Evolutionary conservation across 2,113 vertebrate species (phyloP), one percentile per base, ranked within the genome.

Genomic region (Pedetes capensis): DNA sequence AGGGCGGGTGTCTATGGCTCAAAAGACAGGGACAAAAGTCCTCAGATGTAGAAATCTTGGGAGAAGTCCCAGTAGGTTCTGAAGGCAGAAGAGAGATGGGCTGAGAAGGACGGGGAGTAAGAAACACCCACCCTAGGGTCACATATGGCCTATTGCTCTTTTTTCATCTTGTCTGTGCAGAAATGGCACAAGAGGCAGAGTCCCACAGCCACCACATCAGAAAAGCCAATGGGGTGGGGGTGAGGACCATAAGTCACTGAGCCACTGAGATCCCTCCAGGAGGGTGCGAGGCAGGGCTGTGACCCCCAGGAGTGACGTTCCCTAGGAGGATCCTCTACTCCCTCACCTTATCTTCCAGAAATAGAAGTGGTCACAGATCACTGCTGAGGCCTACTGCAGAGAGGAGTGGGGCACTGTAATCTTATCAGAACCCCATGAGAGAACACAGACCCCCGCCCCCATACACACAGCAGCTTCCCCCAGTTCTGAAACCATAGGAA

Each of bases 361-460:
- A 47, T 3, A 1, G 44, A 75, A 76, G 82, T 68, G 39, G 44
- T 53, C n/a, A 12, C 17, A 61, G 25, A 59, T 51, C 39, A 37
- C 29, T 1, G 4, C 2, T 3, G 53, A 57, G 69, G 68, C 27
- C 87, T 78, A 6, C 2, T 76, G 66, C 59, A 8, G 32, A 34
- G 53, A 6, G 39, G 4, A 1, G 1, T 22, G 17, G 25, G 69
- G 39, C n/a, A 16, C 0, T 0, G 27, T 55, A 51, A 34, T 16
- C 29, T 39, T 55, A 39, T 32, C 25, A 39, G 25, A 64, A 89
- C 25, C 27, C 29, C 2, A 6, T 12, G 5, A n/a, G 47, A 53
- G 49, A 72, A 14, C 20, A 42, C 34, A 72, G 53, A 22, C 12
- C 34, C 32, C 47, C 10, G 2, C 10, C 63, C 18, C 18, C 49